These are phyloP conservation scores for Palythoa grandiflora DNA, from an alignment of 92 coral and sea anemone species.

Conservation along the genomic window DNA sequence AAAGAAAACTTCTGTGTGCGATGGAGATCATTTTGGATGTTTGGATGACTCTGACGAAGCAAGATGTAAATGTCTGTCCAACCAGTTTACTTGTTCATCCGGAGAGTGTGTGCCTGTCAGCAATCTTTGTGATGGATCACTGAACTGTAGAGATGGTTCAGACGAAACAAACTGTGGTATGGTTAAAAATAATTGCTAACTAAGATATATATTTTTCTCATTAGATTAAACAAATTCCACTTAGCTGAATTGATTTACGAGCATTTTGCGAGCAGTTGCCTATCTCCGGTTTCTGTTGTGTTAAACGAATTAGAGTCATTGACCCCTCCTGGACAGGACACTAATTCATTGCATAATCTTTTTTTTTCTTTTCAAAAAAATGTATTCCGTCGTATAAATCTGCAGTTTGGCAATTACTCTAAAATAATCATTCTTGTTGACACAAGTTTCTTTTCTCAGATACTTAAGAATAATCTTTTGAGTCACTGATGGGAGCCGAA, in stretches of 20 bases:
- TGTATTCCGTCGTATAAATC: no score
- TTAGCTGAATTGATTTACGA: background rate
- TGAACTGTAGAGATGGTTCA: constrained; percentile 65
- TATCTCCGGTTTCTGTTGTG: no score
- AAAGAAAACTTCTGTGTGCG: constrained; percentile 72
- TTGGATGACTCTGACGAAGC: constrained; percentile 81
- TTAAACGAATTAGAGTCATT: no score
- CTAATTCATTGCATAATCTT: no score
- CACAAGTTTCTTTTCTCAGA: no score
- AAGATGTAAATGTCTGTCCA: constrained; percentile 66
- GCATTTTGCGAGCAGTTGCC: no score
- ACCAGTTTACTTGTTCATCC: constrained; percentile 59
- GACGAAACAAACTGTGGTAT: constrained; percentile 77
- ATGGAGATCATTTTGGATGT: constrained; percentile 78
- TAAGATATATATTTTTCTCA: background rate
- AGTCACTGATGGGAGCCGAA: no score
- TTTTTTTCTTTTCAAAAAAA: no score
- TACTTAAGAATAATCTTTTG: no score
- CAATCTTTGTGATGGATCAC: constrained; percentile 54
- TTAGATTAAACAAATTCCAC: background rate
- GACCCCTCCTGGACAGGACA: no score
- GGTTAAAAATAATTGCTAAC: background rate
- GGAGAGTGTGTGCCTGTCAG: constrained; percentile 66
- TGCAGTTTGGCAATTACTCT: no score
- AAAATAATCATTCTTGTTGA: no score